Conservation (phyloP, 1,140 invertebrate genomes). For the Euwallacea fornicatus region DNA sequence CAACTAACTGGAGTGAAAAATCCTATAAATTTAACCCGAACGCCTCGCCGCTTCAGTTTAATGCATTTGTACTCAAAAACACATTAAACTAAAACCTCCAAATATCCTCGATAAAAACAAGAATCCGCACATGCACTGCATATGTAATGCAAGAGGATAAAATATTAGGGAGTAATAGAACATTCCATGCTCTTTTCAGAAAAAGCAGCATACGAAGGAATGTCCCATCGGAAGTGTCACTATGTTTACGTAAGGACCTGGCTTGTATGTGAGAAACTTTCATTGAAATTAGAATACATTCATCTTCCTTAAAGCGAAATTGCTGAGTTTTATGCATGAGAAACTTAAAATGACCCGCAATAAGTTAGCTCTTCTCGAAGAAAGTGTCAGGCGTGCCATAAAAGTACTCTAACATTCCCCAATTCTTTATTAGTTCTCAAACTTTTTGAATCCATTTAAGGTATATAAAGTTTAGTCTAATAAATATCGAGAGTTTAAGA, state of each 20-base stretch:
- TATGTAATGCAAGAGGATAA: constrained; percentile 11
- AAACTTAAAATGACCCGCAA: constrained; percentile 28
- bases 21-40: background rate
- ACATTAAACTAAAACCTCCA: constrained; percentile 3
- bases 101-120: constrained; percentile 17
- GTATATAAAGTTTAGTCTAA: constrained; percentile 15
- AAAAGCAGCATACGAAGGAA: constrained; percentile 17
- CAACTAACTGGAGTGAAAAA: background rate
- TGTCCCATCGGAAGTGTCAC: constrained; percentile 28
- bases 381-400: constrained; percentile 35
- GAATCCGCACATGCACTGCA: constrained; percentile 10
- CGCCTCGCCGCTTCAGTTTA: background rate
- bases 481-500: constrained; percentile 6
- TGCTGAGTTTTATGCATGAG: constrained; percentile 20
- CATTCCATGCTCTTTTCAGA: constrained; percentile 1
- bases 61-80: constrained; percentile 3
- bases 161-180: constrained; percentile 8
- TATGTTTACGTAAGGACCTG: constrained; percentile 21
- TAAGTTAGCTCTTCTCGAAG: constrained; percentile 24
- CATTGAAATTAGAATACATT: constrained; percentile 32
- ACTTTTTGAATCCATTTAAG: constrained; percentile 35
- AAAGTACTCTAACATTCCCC: constrained; percentile 26
- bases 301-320: constrained; percentile 33
- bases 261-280: constrained; percentile 25
- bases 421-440: constrained; percentile 37